Evolutionary conservation across 1,140 invertebrate species (phyloP), one percentile per base, ranked within the genome.

Genomic region (Drosophila tropicalis): DNA sequence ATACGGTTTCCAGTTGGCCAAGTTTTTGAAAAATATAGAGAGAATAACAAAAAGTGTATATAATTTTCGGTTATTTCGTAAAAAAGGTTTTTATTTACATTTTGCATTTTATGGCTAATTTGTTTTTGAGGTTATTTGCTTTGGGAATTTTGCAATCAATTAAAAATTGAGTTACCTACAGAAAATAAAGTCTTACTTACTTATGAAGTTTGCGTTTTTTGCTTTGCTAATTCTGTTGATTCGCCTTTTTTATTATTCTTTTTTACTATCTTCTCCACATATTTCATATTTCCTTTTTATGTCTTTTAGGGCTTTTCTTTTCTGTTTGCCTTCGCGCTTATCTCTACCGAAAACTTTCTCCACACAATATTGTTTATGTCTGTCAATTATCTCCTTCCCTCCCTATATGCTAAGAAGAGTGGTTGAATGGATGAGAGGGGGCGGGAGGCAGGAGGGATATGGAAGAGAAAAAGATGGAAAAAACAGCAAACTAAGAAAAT

Each of bases 401-500:
- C 36, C 22, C 73, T 41, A 29, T 22, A 44, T 70, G n/a, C 36
- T 3, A 39, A 12, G 36, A 9, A 39, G 10, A 13, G 19, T 51
- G 9, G 2, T 7, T 5, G 10, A 10, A 4, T 22, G 44, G 17
- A 13, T 17, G 44, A 64, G 72, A 65, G 57, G 58, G 62, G 15
- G 39, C 41, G 44, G 22, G n/a, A 6, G 44, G 22, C 22, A 25
- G 15, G 22, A 62, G 34, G n/a, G 15, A 41, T 60, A 55, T 41
- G 51, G 41, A 61, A 51, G 29, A 61, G 25, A 36, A 17, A 61
- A 36, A 32, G 19, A 39, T 41, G 13, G 47, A 78, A 80, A 82
- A 85, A 85, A 65, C 58, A 76, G 80, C 83, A 67, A 77, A 79
- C 83, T 87, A 87, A 82, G 83, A 86, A 87, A 86, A 86, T 86